Base-by-base conservation (phyloP, 1,140 invertebrate genomes). In the Heliconius congener region DNA sequence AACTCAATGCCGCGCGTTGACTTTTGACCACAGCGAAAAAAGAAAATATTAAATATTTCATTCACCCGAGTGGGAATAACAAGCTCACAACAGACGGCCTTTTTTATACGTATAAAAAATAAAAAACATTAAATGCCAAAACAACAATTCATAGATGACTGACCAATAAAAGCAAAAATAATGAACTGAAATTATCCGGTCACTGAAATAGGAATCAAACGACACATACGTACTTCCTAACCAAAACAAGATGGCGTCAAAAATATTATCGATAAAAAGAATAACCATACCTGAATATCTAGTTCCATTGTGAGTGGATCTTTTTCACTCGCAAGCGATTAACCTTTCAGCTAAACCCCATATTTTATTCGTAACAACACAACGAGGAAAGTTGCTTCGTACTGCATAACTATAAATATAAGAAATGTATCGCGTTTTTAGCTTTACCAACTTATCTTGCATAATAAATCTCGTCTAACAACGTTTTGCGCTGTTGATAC, bases 401-500 rank as follows among this genome's bases (percentile, higher is more conserved):
- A 39, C 55, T 66, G 1, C 46, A 52, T 74, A 55, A 27, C 60
- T 66, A 77, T 74, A 74, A 74, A 74, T 79, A 66, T 74, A 79
- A 79, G 78, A 74, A 81, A 81, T 71, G 66, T 52, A 73, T 74
- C 57, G 81, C 74, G 75, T 77, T 80, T 75, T 78, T 75, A 60
- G 16, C 42, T 39, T n/a, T 73, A 66, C 37, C 42, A 30, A 71
- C 77, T 74, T 82, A 82, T 82, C 81, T 79, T 42, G 37, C 55
- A 50, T 73, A 73, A 82, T 82, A 82, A 82, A 82, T 82, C 71
- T 71, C 13, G 23, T 30, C 66, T 66, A 82, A 82, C 77, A 73
- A 78, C 77, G 55, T 55, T 78, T 73, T 73, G 73, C 76, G 77
- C 52, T 77, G n/a, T 74, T 23, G 71, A 66, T 60, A 60, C 4